A percentile compares a stretch with the other conserved stretches of the same genome.
These are phyloP conservation scores for Oryzias curvinotus DNA, from an alignment of 2,113 vertebrate genomes.

Conservation along the genomic window DNA sequence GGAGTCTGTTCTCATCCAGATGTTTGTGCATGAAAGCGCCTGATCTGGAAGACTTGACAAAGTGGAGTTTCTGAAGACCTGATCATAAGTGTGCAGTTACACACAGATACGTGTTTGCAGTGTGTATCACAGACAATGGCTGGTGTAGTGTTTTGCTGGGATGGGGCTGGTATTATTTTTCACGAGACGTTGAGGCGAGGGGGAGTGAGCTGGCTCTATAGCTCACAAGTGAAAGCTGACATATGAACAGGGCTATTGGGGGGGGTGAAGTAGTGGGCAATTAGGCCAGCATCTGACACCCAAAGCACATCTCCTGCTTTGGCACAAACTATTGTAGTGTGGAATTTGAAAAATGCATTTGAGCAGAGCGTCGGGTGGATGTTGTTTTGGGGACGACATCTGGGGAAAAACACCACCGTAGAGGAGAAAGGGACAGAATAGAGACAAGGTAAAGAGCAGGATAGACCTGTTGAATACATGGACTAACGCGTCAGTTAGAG, in stretches of 20 bases:
- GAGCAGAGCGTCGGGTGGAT: constrained; percentile 57
- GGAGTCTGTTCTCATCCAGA: too few species aligned
- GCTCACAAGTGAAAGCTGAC: constrained; percentile 43
- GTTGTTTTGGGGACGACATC: constrained; percentile 48
- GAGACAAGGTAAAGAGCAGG: constrained; percentile 22
- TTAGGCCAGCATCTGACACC: constrained; percentile 66
- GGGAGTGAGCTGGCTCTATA: constrained; percentile 48
- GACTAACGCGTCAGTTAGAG: constrained; percentile 15
- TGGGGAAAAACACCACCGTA: constrained; percentile 53
- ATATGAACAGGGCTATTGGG: constrained; percentile 41
- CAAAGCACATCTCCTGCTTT: constrained; percentile 55
- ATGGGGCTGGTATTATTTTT: constrained; percentile 56
- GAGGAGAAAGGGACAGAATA: constrained; percentile 33
- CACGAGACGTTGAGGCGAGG: constrained; percentile 44
- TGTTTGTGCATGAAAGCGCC: too few species aligned
- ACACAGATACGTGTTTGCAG: constrained; percentile 2
- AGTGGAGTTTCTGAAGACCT: too few species aligned
- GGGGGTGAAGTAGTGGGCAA: constrained; percentile 25
- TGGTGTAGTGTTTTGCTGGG: constrained; percentile 57
- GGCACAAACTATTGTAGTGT: constrained; percentile 64
- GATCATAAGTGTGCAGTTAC: background rate
- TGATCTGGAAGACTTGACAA: background rate
- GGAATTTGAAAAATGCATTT: constrained; percentile 78
- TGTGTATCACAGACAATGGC: constrained; percentile 48
- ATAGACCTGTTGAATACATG: constrained; percentile 34